Evolutionary conservation across 2,888 invertebrate species (phyloP), one percentile per base, ranked within the genome.

Genomic region (Stramonita haemastoma): DNA sequence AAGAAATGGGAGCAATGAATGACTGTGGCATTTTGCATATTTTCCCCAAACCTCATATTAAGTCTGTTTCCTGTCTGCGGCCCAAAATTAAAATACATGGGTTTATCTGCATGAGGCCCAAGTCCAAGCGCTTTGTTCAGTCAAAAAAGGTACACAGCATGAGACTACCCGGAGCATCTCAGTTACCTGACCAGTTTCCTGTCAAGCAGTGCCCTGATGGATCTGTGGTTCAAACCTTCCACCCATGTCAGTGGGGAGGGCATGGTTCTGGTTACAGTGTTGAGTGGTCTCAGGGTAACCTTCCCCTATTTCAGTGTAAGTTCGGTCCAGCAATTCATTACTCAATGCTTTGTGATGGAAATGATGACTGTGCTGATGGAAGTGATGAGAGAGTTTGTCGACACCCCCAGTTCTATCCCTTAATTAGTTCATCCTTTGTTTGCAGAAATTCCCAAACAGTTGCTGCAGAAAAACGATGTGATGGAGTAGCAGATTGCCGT

Each of bases 341-440:
- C n/a, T 29, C 87, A 36, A 4, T 87, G 57, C 32, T 87, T n/a
- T 87, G 87, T 87, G 87, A 87, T 32, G 87, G 87, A 46, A 79
- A 87, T 26, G 57, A 56, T 34, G 87, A 87, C 60, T 87, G 87
- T 79, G 79, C 87, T 79, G 87, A 87, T 60, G 32, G 60, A 19
- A 87, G 87, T 60, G 87, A 87, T 26, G 87, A 87, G 34, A 60
- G 26, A 17, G 26, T 26, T 22, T 87, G 87, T 57, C 56, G 46
- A 0, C 6, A 57, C 8, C 32, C 57, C 32, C 22, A 60, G 46
- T 79, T 81, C 29, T 26, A 32, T 22, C 81, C 87, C 15, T 22
- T 87, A 32, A 15, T 79, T 0, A 22, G 81, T 22, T 81, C 79
- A 8, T 60, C 79, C 0, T 87, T 81, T 57, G 34, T 32, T 6